Percentiles rank a stretch among this genome's conserved stretches.
phyloP scores from a whole-genome alignment of 2,797 vertebrate genomes.

The Podarcis lilfordi region DNA sequence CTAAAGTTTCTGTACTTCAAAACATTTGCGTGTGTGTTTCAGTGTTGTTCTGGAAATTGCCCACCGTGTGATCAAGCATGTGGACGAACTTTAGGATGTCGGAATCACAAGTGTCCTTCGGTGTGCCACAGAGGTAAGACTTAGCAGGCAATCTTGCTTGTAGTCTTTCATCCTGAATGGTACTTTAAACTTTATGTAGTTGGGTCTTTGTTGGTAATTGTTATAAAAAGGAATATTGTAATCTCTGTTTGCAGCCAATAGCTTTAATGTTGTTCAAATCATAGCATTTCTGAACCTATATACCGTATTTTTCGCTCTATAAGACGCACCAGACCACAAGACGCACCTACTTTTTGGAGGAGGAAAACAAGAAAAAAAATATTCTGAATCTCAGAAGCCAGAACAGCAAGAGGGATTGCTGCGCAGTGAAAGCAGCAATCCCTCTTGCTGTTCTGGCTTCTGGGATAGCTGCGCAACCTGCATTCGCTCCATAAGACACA shows the following conservation, averaged over 20 bases:
- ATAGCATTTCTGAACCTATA: background rate
- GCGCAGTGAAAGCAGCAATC: too few species aligned
- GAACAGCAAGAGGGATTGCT: too few species aligned
- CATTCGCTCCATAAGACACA: too few species aligned
- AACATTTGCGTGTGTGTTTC: slow-evolving; percentile 16
- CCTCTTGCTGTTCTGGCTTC: too few species aligned
- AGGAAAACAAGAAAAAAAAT: too few species aligned
- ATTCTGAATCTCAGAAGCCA: too few species aligned
- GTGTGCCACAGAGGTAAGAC: slow-evolving; percentile 94
- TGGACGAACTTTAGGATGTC: slow-evolving; percentile 88
- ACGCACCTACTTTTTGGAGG: too few species aligned
- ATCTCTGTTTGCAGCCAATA: too few species aligned
- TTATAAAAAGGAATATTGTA: background rate
- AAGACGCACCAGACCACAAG: too few species aligned
- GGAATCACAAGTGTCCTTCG: slow-evolving; percentile 97
- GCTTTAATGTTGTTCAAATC: too few species aligned
- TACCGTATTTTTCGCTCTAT: too few species aligned
- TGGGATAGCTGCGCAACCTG: too few species aligned
- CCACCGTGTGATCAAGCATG: slow-evolving; percentile 93
- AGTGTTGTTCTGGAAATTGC: slow-evolving; percentile 97
- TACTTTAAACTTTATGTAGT: background rate
- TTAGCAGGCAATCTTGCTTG: background rate
- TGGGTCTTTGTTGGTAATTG: background rate
- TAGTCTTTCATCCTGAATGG: background rate
- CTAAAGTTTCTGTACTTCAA: background rate